Conservation (phyloP, 2,797 vertebrate species). For the Lacerta bilineata region DNA sequence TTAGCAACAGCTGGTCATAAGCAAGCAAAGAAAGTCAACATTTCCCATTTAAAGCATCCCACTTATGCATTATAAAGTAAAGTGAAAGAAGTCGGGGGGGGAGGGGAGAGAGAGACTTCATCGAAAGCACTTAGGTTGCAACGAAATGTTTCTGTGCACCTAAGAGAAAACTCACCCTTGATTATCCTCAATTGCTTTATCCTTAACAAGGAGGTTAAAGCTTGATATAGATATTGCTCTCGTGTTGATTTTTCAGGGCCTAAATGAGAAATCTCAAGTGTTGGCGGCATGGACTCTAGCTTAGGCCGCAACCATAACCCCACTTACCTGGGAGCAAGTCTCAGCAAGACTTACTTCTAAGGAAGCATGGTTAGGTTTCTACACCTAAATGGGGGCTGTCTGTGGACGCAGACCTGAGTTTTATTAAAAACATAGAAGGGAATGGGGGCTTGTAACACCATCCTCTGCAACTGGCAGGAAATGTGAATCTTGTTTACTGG, state of each 20-base stretch:
- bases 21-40: slow-evolving; percentile 68
- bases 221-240: not conserved
- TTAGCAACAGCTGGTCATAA: slow-evolving; percentile 62
- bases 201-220: not conserved
- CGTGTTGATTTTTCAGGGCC: not conserved
- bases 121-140: slow-evolving; percentile 58
- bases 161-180: slow-evolving; percentile 34
- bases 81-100: not conserved
- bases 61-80: slow-evolving; percentile 73
- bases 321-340: too few relatives aligned
- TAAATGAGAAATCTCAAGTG: not conserved
- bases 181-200: slow-evolving; percentile 50
- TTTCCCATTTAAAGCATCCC: slow-evolving; percentile 74
- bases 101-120: not conserved
- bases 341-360: too few relatives aligned
- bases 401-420: not conserved
- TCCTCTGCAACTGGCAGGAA: not conserved
- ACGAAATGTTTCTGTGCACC: slow-evolving; percentile 31
- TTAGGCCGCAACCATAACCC: too few relatives aligned
- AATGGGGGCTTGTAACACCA: not conserved
- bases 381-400: not conserved
- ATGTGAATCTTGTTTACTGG: not conserved
- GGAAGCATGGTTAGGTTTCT: too few relatives aligned
- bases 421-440: not conserved
- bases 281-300: not conserved